Base-by-base conservation (phyloP, 1,140 invertebrate genomes). In the Hypothenemus hampei region DNA sequence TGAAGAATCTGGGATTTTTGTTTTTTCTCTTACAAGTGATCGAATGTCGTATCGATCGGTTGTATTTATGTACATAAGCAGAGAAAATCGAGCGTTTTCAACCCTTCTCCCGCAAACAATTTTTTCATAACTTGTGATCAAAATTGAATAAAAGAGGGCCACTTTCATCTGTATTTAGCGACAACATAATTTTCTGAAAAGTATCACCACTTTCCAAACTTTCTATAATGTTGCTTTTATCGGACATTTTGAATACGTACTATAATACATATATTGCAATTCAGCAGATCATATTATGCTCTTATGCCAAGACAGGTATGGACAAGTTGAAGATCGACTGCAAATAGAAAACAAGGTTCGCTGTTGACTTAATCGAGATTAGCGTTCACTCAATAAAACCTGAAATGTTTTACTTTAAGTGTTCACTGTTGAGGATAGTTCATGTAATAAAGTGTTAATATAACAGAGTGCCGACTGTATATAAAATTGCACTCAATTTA, bases 11-110 rank as follows among this genome's bases (percentile, higher is more conserved):
- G 5, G 5, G 5, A 13, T 39, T 39, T 39, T 39, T 6, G 40
- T 11, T 15, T 43, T 43, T 15, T 19, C 19, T 7, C 8, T 20
- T 6, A 43, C 15, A 11, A 43, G 40, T 13, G 18, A 15, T 24
- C 18, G 6, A 15, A 43, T 8, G 6, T 36, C 15, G 45, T 67
- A 49, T 3, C 26, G 31, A 4, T 60, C 62, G 23, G 46, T 36
- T 6, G 31, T 59, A 49, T 68, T 67, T 22, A 44, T 53, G 47
- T 57, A 68, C 10, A 52, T 51, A 21, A 69, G 46, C 36, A 63
- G 54, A 1, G 60, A 61, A 18, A 68, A 7, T 13, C 33, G 6
- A 8, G 6, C 33, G 6, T 36, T 36, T 4, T 15, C 13, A 11
- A 13, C 13, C 13, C 15, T 36, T 6, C 33, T 6, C 15, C 33